phyloP scores from a whole-genome alignment of 2,888 invertebrate species.

The Macrophya alboannulata region DNA sequence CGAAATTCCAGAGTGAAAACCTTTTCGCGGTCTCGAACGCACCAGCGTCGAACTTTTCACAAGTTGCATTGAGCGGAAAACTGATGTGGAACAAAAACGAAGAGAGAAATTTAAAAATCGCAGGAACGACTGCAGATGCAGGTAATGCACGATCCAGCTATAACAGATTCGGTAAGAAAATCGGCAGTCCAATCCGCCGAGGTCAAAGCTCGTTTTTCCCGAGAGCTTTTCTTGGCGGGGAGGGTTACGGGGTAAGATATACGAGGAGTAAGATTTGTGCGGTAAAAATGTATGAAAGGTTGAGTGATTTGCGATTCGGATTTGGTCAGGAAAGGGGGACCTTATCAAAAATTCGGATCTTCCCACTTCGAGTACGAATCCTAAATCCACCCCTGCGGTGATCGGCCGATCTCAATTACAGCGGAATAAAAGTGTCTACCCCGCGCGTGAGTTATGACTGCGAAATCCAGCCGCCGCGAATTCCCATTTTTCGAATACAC shows the following conservation, averaged over 20 bases:
- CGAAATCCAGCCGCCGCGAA: conserved; percentile 3
- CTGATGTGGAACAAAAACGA: background rate
- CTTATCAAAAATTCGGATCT: conserved; percentile 54
- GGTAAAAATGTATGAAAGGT: conserved; percentile 5
- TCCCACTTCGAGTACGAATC: conserved; percentile 40
- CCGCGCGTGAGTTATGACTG: conserved; percentile 40
- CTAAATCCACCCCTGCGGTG: conserved; percentile 40
- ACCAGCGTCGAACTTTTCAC: background rate
- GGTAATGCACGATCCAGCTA: background rate
- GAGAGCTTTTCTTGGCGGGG: background rate
- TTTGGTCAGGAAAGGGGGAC: conserved; percentile 34
- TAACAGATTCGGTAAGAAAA: background rate
- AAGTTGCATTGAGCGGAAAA: conserved; percentile 28
- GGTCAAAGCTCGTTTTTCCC: background rate
- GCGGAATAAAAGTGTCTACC: conserved; percentile 53
- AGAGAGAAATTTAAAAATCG: background rate
- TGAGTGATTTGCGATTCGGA: conserved; percentile 56
- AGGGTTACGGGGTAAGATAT: conserved; percentile 16
- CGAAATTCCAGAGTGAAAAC: background rate
- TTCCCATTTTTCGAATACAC: conserved; percentile 13
- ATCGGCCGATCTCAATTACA: conserved; percentile 55
- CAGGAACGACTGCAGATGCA: background rate
- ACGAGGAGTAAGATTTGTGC: conserved; percentile 13
- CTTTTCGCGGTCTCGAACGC: background rate
- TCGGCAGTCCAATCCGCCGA: background rate